Evolutionary conservation across 2,113 vertebrate species (phyloP).

Genomic region (Stercorarius parasiticus): DNA sequence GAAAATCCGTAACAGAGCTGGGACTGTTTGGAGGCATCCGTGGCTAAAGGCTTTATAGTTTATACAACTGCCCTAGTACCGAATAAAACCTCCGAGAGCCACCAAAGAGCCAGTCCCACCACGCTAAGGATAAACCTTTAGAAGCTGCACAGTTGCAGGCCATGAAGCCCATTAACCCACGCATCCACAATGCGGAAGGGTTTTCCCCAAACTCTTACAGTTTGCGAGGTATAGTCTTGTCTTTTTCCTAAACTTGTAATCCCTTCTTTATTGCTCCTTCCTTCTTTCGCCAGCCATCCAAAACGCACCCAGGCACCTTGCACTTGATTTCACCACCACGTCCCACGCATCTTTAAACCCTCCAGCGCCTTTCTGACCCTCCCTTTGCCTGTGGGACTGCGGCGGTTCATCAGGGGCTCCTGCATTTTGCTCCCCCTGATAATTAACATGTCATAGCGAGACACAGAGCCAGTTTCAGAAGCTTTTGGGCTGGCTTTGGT

Average conservation of each 20-base stretch:
- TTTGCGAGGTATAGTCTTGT: background rate
- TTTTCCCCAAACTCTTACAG: background rate
- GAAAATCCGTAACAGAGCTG: background rate
- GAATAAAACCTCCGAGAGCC: background rate
- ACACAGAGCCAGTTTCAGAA: background rate
- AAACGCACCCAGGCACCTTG: background rate
- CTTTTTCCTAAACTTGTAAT: background rate
- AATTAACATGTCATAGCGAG: background rate
- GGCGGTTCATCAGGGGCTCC: background rate
- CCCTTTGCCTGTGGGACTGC: background rate
- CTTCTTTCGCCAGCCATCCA: background rate
- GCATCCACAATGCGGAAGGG: background rate
- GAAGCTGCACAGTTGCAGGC: background rate
- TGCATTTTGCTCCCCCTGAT: background rate
- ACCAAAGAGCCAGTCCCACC: background rate
- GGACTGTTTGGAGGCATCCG: background rate
- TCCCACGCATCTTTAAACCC: background rate
- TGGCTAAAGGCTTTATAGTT: background rate
- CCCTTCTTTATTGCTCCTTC: background rate
- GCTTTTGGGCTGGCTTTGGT: background rate
- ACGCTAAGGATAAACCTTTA: background rate
- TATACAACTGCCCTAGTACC: background rate
- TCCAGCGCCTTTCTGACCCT: background rate
- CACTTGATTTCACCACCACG: background rate
- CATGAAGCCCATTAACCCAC: rapidly evolving